Evolutionary conservation across 2,888 invertebrate species (phyloP).

Genomic region (Agonopterix arenella): DNA sequence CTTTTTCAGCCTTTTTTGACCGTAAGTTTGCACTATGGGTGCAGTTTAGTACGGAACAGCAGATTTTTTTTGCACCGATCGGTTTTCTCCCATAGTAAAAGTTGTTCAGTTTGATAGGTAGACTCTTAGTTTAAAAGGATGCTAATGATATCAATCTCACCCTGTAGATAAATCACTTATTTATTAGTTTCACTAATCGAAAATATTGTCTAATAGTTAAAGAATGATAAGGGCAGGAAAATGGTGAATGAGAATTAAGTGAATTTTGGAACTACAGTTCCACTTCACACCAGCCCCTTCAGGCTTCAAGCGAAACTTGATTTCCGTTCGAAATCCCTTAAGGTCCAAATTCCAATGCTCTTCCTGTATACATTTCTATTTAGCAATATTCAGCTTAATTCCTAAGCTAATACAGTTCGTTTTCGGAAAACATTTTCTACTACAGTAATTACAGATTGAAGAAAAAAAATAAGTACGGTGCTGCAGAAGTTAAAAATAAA

Average conservation of each 20-base stretch:
- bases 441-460: slow-evolving; percentile 7
- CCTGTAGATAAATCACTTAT: too few relatives aligned
- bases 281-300: not conserved
- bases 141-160: too few relatives aligned
- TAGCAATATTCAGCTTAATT: slow-evolving; percentile 6
- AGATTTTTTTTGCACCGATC: too few relatives aligned
- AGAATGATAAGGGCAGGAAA: too few relatives aligned
- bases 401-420: slow-evolving; percentile 1
- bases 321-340: slow-evolving; percentile 4
- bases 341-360: slow-evolving; percentile 21
- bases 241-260: not conserved
- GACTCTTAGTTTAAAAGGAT: too few relatives aligned
- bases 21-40: too few relatives aligned
- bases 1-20: too few relatives aligned
- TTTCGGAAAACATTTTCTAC: slow-evolving; percentile 1
- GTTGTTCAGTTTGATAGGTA: too few relatives aligned
- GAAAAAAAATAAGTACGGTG: slow-evolving; percentile 3
- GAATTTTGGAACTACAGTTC: slow-evolving; percentile 1
- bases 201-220: too few relatives aligned
- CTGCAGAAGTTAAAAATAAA: slow-evolving; percentile 6
- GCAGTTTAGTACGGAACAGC: too few relatives aligned
- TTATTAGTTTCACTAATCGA: too few relatives aligned
- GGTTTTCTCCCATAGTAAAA: too few relatives aligned
- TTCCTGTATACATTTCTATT: slow-evolving; percentile 5
- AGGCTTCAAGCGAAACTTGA: slow-evolving; percentile 6